Percentiles rank a stretch among this genome's conserved stretches.
These are phyloP conservation scores for Asarcornis scutulata DNA, from an alignment of 2,113 vertebrate genomes.

Conservation along the genomic window DNA sequence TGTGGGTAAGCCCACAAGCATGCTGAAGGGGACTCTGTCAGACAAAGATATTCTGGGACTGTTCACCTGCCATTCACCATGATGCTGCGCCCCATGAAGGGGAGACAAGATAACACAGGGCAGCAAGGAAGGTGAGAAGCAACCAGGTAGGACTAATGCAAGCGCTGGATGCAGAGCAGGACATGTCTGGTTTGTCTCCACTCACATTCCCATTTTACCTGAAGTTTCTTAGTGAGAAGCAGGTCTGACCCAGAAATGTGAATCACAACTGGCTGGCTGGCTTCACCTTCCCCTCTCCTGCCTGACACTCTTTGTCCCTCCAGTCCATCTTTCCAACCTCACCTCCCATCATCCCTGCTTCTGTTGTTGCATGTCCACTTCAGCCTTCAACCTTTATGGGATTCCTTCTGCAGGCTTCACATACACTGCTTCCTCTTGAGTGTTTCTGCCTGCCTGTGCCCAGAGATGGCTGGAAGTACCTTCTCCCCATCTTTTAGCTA, in stretches of 20 bases:
- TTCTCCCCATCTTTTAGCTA: not conserved
- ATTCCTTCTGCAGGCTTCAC: not conserved
- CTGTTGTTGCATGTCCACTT: not conserved
- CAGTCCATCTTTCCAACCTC: not conserved
- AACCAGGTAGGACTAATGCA: not conserved
- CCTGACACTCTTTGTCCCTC: not conserved
- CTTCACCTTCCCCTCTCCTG: not conserved
- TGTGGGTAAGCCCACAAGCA: not conserved
- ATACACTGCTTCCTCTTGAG: not conserved
- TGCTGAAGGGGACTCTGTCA: not conserved
- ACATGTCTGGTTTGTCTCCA: not conserved
- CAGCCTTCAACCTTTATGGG: not conserved
- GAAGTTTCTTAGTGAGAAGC: not conserved
- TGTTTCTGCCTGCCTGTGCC: not conserved
- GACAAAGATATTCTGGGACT: not conserved
- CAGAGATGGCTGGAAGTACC: not conserved
- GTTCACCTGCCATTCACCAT: not conserved
- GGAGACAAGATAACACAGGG: not conserved
- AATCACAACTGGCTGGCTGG: not conserved
- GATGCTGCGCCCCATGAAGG: accelerated
- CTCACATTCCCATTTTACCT: not conserved
- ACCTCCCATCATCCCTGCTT: not conserved
- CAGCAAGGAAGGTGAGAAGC: not conserved
- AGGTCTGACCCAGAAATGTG: not conserved
- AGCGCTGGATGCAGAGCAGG: not conserved